A percentile compares a stretch with the other conserved stretches of the same genome.
These are phyloP conservation scores for Digitonthophagus gazella DNA, from an alignment of 2,888 invertebrate species.

Conservation along the genomic window DNA sequence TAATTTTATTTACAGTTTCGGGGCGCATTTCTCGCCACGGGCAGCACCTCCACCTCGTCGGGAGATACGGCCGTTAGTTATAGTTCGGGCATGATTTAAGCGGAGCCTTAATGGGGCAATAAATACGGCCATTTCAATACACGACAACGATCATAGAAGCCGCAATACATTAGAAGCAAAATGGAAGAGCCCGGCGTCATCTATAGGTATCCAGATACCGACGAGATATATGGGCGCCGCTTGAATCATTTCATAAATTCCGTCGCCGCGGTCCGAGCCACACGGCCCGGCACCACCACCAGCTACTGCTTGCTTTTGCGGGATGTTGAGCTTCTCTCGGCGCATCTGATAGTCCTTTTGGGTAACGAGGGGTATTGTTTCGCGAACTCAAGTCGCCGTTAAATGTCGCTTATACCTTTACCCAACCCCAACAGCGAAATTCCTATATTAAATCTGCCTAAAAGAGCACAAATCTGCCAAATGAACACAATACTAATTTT, in stretches of 20 bases:
- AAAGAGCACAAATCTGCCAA: neutral
- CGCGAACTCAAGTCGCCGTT: neutral
- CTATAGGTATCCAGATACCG: constrained; percentile 42
- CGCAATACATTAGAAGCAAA: constrained; percentile 48
- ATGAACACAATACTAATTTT: too few relatives aligned
- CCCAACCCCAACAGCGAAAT: neutral
- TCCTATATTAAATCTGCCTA: too few relatives aligned
- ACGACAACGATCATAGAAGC: constrained; percentile 51
- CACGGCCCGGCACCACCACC: neutral
- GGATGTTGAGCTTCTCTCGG: neutral
- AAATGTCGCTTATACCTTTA: neutral
- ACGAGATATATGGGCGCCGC: constrained; percentile 42
- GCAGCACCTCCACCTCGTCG: constrained; percentile 20
- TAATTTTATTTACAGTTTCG: constrained; percentile 43
- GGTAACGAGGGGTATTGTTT: constrained; percentile 30
- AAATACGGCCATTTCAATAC: constrained; percentile 61
- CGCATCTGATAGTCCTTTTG: constrained; percentile 30
- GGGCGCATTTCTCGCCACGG: constrained; percentile 34
- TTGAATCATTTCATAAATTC: constrained; percentile 46
- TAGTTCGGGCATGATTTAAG: constrained; percentile 59
- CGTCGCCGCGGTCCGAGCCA: constrained; percentile 22
- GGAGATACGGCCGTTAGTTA: constrained; percentile 53
- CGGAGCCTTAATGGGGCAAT: constrained; percentile 61
- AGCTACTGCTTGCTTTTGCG: constrained; percentile 18
- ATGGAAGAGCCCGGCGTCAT: constrained; percentile 43